These are phyloP conservation scores for Poeciliopsis infans DNA, from an alignment of 2,797 vertebrate genomes.

Conservation along the genomic window DNA sequence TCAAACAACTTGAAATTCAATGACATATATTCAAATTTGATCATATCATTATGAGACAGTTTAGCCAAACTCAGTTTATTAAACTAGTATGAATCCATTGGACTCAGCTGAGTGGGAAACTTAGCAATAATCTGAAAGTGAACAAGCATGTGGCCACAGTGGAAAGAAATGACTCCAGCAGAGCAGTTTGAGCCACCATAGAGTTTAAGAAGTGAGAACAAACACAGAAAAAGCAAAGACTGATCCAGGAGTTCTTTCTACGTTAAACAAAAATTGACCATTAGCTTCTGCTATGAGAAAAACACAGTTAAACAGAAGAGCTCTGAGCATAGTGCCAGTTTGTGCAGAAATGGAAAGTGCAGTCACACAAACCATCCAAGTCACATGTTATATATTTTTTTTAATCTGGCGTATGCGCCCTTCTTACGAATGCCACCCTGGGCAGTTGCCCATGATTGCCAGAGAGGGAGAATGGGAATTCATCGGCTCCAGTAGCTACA, in stretches of 20 bases:
- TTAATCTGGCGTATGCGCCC: too few species aligned
- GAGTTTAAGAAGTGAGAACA: background rate
- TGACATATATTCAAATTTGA: background rate
- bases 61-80: background rate
- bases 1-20: background rate
- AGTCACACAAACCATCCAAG: background rate
- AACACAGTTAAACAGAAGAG: background rate
- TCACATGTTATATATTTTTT: too few species aligned
- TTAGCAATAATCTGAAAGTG: background rate
- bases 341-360: too few species aligned
- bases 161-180: background rate
- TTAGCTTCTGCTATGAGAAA: background rate
- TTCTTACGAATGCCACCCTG: too few species aligned
- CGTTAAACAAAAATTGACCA: background rate
- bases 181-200: background rate
- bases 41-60: background rate
- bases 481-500: background rate
- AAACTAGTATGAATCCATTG: background rate
- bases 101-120: background rate
- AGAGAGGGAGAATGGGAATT: background rate
- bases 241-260: background rate
- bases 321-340: background rate
- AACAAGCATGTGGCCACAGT: background rate
- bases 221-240: background rate
- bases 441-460: too few species aligned